These are phyloP conservation scores for Progne subis DNA, from an alignment of 2,113 vertebrate genomes.

Conservation along the genomic window DNA sequence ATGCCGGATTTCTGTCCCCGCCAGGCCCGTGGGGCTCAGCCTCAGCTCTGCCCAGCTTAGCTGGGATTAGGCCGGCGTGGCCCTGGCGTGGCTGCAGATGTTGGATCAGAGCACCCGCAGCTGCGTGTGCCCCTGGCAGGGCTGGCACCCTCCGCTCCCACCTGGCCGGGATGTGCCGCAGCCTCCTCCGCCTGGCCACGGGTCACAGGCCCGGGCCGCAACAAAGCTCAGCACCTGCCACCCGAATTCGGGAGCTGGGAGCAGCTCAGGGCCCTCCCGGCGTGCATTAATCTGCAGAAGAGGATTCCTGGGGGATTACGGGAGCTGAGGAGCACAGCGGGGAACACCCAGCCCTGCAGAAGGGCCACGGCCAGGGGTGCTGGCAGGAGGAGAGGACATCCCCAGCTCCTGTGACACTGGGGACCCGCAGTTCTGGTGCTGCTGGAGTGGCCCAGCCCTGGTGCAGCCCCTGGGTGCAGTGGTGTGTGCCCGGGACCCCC, in stretches of 20 bases:
- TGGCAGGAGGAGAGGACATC: background rate
- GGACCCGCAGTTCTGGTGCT: background rate
- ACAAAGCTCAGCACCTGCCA: accelerated
- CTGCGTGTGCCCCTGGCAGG: accelerated
- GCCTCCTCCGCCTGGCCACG: accelerated
- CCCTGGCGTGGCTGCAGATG: background rate
- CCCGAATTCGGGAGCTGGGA: background rate
- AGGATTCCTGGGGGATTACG: background rate
- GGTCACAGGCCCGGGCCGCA: accelerated
- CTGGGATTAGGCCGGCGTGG: background rate
- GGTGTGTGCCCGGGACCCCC: background rate
- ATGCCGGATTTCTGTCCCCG: background rate
- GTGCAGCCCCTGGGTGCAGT: background rate
- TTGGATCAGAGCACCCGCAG: background rate
- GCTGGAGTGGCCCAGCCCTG: background rate
- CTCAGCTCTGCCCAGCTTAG: background rate
- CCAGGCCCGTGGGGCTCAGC: background rate
- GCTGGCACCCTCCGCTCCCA: background rate
- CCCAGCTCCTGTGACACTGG: accelerated
- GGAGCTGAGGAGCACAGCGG: background rate
- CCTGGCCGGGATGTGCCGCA: accelerated
- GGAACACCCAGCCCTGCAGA: background rate
- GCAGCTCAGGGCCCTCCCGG: background rate
- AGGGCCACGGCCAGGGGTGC: background rate
- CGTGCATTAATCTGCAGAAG: background rate